phyloP scores from a whole-genome alignment of 2,797 vertebrate species.

The Siniperca scherzeri region DNA sequence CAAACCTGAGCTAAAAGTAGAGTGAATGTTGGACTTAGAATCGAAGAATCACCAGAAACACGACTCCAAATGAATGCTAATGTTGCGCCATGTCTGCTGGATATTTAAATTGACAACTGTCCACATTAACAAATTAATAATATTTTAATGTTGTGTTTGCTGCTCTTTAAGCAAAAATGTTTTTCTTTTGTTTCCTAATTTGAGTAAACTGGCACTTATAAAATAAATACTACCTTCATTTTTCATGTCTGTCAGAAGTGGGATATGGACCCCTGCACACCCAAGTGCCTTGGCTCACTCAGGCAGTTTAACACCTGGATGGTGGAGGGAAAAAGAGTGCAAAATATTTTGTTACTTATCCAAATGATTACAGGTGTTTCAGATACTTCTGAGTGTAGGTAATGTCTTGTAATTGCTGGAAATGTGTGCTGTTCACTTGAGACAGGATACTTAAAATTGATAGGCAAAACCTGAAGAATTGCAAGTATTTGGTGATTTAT shows the following conservation, averaged over 20 bases:
- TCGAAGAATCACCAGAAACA: not conserved
- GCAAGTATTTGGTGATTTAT: constrained; percentile 21
- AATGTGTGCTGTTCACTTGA: constrained; percentile 16
- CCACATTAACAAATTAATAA: not conserved
- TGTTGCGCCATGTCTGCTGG: not conserved
- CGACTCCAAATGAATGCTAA: not conserved
- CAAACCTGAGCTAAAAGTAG: not conserved
- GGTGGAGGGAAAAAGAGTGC: constrained; percentile 2
- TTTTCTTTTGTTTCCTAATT: constrained; percentile 9
- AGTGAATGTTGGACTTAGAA: not conserved
- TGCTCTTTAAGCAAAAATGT: not conserved
- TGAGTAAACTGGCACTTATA: not conserved
- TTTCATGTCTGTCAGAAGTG: not conserved
- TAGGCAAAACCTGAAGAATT: not conserved
- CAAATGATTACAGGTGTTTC: constrained; percentile 17
- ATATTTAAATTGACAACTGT: not conserved
- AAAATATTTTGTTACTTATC: not conserved
- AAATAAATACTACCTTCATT: constrained; percentile 3
- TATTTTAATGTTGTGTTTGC: not conserved
- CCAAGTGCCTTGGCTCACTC: not conserved
- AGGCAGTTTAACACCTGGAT: constrained; percentile 3
- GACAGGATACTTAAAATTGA: not conserved
- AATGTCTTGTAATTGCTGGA: constrained; percentile 16
- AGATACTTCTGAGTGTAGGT: constrained; percentile 1
- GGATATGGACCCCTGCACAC: constrained; percentile 2